These are phyloP conservation scores for Junonia oenone DNA, from an alignment of 2,888 invertebrate species.

Conservation along the genomic window DNA sequence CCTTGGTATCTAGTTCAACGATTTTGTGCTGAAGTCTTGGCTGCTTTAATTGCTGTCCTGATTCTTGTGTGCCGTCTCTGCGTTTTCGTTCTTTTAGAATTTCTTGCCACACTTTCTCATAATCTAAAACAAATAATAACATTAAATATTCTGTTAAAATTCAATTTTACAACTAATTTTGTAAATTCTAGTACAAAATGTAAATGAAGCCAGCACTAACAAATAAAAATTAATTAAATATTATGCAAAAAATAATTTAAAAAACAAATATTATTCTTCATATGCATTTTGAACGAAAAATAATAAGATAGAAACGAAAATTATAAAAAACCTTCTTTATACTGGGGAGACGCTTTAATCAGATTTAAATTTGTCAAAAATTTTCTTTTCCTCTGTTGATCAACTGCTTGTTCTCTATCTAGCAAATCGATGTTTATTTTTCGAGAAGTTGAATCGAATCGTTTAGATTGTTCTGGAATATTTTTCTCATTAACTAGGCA, in stretches of 20 bases:
- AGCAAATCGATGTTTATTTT: slow-evolving; percentile 6
- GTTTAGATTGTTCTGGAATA: slow-evolving; percentile 10
- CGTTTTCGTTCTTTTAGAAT: slow-evolving; percentile 82
- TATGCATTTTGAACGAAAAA: background rate
- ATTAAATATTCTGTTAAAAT: too few species aligned
- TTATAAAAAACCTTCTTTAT: slow-evolving; percentile 76
- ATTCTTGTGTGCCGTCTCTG: slow-evolving; percentile 59
- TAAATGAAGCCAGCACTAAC: background rate
- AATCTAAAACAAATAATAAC: too few species aligned
- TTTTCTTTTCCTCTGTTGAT: slow-evolving; percentile 71
- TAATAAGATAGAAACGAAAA: background rate
- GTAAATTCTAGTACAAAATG: too few species aligned
- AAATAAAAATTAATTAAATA: background rate
- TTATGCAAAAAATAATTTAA: too few species aligned
- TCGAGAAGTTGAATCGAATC: background rate
- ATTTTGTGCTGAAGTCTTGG: slow-evolving; percentile 32
- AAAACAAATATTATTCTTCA: background rate
- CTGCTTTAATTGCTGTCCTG: slow-evolving; percentile 30
- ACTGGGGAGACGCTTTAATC: slow-evolving; percentile 70
- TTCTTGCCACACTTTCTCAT: slow-evolving; percentile 82
- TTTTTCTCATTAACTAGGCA: slow-evolving; percentile 51
- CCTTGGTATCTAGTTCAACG: slow-evolving; percentile 47
- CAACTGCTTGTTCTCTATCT: slow-evolving; percentile 32
- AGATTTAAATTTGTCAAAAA: slow-evolving; percentile 81
- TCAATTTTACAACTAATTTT: too few species aligned